Base-by-base conservation (phyloP, 2,113 vertebrate species). In the Pterocles orientalis region DNA sequence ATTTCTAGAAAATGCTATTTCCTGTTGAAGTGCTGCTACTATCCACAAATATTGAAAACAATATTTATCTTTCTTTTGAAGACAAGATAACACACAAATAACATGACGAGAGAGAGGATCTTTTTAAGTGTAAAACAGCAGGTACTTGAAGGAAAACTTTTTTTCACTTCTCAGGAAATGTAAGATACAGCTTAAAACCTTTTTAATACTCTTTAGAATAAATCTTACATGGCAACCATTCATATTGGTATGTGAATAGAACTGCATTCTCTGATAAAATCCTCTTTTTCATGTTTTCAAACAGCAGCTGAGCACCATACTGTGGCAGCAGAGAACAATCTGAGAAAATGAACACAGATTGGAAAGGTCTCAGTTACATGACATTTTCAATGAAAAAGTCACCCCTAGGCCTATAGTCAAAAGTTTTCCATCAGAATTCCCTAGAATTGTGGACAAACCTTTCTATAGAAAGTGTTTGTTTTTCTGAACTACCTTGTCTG, bases 301-400 rank as follows among this genome's bases (percentile, higher is more conserved):
- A 94, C 90, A 93, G 95, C 82, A 94, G 80, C 92, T 96, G 90
- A 97, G 88, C 86, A 96, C 95, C 95, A 94, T 97, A 92, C 94
- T 95, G 95, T 96, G 95, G 95, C 96, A 96, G 92, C 86, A 96
- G 95, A 97, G 96, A 96, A 97, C 95, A 96, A 54, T 86, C 77
- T 91, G 90, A 95, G 90, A 93, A 94, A 95, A 93, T 71, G 82
- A 96, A 91, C 65, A 76, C 19, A 39, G 82, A 95, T 86, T 90
- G 95, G 88, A 96, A 96, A 96, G 95, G 83, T 92, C 80, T 90
- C 77, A 62, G 86, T 95, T 95, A 86, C 19, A 36, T 91, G 95
- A 93, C 90, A 95, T 88, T 95, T 96, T 75, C 86, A 91, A 39
- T 58, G 64, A 41, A 58, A 45, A 48, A 80, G 13, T 23, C 36